phyloP scores from a whole-genome alignment of 2,113 vertebrate species.

The Laticauda laticaudata region DNA sequence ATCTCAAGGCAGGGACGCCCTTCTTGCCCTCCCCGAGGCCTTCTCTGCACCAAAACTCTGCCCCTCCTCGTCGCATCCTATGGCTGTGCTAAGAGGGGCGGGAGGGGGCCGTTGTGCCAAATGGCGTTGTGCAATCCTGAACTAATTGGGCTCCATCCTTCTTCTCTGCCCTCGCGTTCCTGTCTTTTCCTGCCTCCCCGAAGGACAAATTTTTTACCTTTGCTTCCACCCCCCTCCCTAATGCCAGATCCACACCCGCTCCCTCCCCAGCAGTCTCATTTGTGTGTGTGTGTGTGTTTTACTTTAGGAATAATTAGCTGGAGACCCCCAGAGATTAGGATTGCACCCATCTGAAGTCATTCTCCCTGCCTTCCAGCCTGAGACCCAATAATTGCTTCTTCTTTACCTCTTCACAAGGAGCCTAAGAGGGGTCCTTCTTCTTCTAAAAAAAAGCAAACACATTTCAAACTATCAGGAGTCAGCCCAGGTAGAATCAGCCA shows the following conservation, averaged over 20 bases:
- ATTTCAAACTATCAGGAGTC: not conserved
- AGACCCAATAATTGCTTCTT: not conserved
- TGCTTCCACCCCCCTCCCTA: not conserved
- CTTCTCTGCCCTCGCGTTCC: not conserved
- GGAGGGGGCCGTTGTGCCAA: not conserved
- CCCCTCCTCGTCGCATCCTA: not conserved
- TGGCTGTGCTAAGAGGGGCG: not conserved
- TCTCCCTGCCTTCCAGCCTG: not conserved
- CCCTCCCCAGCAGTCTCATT: not conserved
- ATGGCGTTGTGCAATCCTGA: not conserved
- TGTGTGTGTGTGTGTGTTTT: not conserved
- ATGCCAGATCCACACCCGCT: not conserved
- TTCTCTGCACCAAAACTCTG: not conserved
- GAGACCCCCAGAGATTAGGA: not conserved
- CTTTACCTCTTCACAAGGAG: not conserved
- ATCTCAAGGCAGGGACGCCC: not conserved
- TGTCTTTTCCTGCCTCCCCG: not conserved
- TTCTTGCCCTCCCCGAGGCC: not conserved
- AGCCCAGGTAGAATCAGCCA: not conserved
- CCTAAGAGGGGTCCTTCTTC: not conserved
- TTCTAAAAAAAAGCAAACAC: not conserved
- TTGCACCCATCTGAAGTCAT: not conserved
- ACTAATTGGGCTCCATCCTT: not conserved
- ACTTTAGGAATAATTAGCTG: not conserved
- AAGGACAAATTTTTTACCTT: not conserved